Evolutionary conservation across 2,888 invertebrate genomes (phyloP).

Genomic region (Clanis bilineata): DNA sequence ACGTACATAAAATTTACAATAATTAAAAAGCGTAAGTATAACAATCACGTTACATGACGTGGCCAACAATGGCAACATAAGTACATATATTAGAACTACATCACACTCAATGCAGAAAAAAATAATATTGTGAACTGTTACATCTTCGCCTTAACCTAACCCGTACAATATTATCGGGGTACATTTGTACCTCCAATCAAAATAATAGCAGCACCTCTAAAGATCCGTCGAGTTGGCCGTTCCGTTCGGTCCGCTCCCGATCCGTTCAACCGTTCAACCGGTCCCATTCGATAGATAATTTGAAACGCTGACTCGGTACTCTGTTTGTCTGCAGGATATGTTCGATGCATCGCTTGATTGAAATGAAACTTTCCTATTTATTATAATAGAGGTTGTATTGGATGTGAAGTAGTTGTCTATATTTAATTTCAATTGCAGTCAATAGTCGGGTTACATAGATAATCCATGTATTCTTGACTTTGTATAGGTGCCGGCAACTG

Average conservation of each 20-base stretch:
- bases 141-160: conserved; percentile 32
- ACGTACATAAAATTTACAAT: no score
- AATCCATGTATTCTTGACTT: no score
- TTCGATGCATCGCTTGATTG: conserved; percentile 27
- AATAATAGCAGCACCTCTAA: conserved; percentile 45
- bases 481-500: no score
- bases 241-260: conserved; percentile 42
- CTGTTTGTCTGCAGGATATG: conserved; percentile 55
- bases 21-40: no score
- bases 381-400: not conserved
- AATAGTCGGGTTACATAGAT: no score
- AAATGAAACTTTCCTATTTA: conserved; percentile 7
- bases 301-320: conserved; percentile 49
- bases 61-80: no score
- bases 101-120: not conserved
- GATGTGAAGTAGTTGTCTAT: not conserved
- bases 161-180: conserved; percentile 37
- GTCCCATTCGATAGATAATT: conserved; percentile 42
- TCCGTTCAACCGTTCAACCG: conserved; percentile 47
- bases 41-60: no score
- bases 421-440: not conserved
- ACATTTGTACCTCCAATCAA: conserved; percentile 43
- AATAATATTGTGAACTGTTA: conserved; percentile 17
- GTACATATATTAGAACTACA: no score
- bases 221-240: conserved; percentile 43